Base-by-base conservation (phyloP, 37 sponge, comb jelly and placozoan genomes). In the Ephydatia muelleri region DNA sequence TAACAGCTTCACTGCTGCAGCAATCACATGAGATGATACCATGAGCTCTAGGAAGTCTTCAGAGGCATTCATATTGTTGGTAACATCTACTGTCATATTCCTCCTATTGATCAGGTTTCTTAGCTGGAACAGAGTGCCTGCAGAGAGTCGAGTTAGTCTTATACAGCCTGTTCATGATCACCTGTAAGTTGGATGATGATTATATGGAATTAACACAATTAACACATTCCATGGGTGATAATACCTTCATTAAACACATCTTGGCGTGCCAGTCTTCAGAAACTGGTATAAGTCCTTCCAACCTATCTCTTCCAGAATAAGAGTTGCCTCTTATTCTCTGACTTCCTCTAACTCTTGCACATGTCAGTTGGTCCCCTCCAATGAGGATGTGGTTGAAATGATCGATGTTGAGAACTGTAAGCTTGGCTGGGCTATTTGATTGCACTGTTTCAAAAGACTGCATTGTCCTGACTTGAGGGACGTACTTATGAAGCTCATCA, bases 201-300 rank as follows among this genome's bases (percentile, higher is more conserved):
- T 13, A 1, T 57, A 57, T 11, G 16, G 19, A 9, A 9, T 43
- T 3, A 19, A 57, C 57, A 57, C 9, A 13, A 57, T 57, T 21
- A 16, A 11, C 1, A 57, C 57, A 57, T n/a, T n/a, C n/a, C n/a
- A n/a, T n/a, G n/a, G 57, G 16, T 57, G 6, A 57, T 1, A 40
- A 36, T 38, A 80, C 81, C 66, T 80, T 23, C 2, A 80, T 14
- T 34, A 80, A 67, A 36, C 21, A 4, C 28, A 21, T 19, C 35
- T 37, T 83, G n/a, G 65, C 74, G 47, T 83, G 83, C 83, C 83
- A 83, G 64, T 83, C 83, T 37, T 83, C 83, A 32, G 73, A 66
- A 21, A 83, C 75, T 9, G 83, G 83, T 22, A 48, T 38, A 30
- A 83, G 73, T 5, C 83, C 83, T 73, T 70, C 38, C 23, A 83